phyloP scores from a whole-genome alignment of 2,888 invertebrate species.

The Drosophila mettleri region DNA sequence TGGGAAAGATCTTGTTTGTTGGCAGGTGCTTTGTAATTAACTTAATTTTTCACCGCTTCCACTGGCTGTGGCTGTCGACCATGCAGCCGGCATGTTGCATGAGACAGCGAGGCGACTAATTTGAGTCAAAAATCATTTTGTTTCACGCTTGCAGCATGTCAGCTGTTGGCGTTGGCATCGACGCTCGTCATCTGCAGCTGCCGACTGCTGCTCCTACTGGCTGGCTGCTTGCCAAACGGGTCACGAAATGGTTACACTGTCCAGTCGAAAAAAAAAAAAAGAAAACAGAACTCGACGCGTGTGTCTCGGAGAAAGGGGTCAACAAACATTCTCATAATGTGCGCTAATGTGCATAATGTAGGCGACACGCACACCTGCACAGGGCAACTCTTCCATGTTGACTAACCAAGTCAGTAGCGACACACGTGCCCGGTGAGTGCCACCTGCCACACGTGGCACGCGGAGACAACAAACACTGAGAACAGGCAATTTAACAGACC shows the following conservation, averaged over 20 bases:
- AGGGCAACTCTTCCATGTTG: conserved; percentile 32
- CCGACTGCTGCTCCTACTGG: conserved; percentile 2
- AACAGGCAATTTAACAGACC: conserved; percentile 82
- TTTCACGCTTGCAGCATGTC: conserved; percentile 26
- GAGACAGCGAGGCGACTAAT: conserved; percentile 53
- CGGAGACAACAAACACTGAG: conserved; percentile 62
- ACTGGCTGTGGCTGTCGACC: conserved; percentile 43
- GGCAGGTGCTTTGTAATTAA: conserved; percentile 52
- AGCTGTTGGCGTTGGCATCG: conserved; percentile 26
- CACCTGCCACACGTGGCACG: conserved; percentile 39
- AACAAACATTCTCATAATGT: conserved; percentile 74
- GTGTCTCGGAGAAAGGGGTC: conserved; percentile 41
- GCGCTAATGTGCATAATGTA: conserved; percentile 81
- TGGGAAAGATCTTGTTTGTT: conserved; percentile 13
- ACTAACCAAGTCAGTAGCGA: conserved; percentile 18
- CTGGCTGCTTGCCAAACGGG: conserved; percentile 71
- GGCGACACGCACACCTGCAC: conserved; percentile 74
- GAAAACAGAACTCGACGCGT: too few species aligned
- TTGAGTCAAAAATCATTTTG: conserved; percentile 61
- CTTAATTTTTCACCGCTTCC: conserved; percentile 64
- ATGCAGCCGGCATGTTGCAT: conserved; percentile 15
- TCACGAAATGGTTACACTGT: conserved; percentile 60
- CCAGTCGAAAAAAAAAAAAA: conserved; percentile 49
- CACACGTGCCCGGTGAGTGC: conserved; percentile 19
- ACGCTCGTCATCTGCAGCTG: conserved; percentile 18